Evolutionary conservation across 2,888 invertebrate genomes (phyloP).

Genomic region (Euspilapteryx auroguttella): DNA sequence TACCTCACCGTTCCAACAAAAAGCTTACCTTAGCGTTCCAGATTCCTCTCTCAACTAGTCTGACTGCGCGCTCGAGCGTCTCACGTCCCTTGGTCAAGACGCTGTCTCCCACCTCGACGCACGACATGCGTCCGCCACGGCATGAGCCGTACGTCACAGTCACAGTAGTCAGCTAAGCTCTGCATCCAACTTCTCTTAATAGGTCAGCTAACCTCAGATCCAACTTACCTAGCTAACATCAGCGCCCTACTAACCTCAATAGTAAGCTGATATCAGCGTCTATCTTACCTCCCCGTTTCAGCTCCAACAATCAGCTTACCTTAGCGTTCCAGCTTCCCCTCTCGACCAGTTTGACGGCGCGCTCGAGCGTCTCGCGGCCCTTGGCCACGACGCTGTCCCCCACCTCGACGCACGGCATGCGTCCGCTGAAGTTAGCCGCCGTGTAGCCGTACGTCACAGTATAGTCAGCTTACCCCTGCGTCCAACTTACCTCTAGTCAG

Average conservation of each 20-base stretch:
- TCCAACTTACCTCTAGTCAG: no score
- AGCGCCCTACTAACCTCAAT: no score
- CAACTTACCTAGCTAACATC: no score
- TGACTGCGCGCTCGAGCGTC: not conserved
- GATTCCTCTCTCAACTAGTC: not conserved
- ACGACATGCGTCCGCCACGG: conserved; percentile 98
- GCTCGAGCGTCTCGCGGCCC: conserved; percentile 32
- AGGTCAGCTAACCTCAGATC: no score
- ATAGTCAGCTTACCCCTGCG: no score
- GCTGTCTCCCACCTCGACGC: conserved; percentile 93
- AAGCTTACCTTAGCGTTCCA: not conserved
- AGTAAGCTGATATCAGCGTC: no score
- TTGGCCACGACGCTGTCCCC: conserved; percentile 95
- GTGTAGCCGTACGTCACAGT: conserved; percentile 99
- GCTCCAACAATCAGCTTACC: no score
- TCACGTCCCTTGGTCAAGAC: conserved; percentile 84
- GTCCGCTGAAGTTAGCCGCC: conserved; percentile 94
- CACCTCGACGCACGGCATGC: conserved; percentile 98
- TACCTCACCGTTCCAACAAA: no score
- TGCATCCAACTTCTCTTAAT: no score
- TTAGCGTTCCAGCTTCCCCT: not conserved
- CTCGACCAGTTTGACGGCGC: not conserved
- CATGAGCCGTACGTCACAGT: conserved; percentile 99
- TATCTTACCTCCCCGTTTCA: no score
- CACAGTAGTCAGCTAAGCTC: no score